These are phyloP conservation scores for Helicolenus hilgendorfi DNA, from an alignment of 2,797 vertebrate species.

Conservation along the genomic window DNA sequence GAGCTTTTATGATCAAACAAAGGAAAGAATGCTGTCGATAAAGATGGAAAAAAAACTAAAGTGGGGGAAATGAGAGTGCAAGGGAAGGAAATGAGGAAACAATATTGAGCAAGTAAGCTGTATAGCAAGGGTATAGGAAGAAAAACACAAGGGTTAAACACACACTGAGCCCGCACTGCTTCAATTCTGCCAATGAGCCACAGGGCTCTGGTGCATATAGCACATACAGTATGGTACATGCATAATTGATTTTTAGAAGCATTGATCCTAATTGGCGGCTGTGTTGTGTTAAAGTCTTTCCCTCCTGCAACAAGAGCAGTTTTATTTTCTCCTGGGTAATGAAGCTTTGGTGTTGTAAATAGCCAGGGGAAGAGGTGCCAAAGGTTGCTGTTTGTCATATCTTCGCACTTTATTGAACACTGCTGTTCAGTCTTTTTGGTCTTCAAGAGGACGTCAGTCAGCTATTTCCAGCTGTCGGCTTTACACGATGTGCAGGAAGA, in stretches of 20 bases:
- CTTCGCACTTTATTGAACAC: neutral
- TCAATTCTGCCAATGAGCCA: slow-evolving; percentile 36
- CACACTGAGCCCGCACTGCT: neutral
- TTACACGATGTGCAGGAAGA: slow-evolving; percentile 24
- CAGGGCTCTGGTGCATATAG: neutral
- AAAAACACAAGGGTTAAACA: slow-evolving; percentile 33
- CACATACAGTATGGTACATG: slow-evolving; percentile 25
- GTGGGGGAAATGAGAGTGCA: neutral
- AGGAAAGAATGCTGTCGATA: slow-evolving; percentile 12
- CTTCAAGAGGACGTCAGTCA: slow-evolving; percentile 23
- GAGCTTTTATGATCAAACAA: slow-evolving; percentile 35
- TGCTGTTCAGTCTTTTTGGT: slow-evolving; percentile 17
- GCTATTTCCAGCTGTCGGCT: slow-evolving; percentile 45
- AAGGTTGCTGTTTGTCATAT: slow-evolving; percentile 3
- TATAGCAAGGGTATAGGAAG: neutral
- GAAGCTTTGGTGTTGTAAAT: slow-evolving; percentile 27
- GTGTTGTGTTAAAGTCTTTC: slow-evolving; percentile 17
- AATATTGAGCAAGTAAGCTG: neutral
- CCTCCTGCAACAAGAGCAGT: slow-evolving; percentile 6
- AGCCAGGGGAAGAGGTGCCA: neutral
- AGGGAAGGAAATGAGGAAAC: neutral
- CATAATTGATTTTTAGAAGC: slow-evolving; percentile 54
- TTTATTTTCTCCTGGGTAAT: slow-evolving; percentile 19
- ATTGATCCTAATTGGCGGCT: slow-evolving; percentile 55
- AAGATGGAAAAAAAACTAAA: slow-evolving; percentile 7